phyloP scores from a whole-genome alignment of 1,140 invertebrate species.

The Ceratina calcarata region DNA sequence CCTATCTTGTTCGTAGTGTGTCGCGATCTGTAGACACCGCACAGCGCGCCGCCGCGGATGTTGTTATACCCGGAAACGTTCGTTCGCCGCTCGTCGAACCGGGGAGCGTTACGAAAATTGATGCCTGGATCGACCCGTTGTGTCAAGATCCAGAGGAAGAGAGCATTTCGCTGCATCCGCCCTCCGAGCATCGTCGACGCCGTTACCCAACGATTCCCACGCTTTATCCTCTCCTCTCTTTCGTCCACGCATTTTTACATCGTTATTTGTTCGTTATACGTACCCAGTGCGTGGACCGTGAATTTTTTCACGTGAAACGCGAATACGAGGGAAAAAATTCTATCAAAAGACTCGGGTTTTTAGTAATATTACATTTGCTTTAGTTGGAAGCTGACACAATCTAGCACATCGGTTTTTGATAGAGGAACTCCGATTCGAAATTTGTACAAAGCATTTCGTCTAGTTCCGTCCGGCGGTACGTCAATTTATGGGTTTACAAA shows the following conservation, averaged over 20 bases:
- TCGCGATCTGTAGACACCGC: conserved; percentile 43
- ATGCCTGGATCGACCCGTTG: conserved; percentile 51
- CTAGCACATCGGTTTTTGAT: no score
- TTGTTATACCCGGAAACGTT: conserved; percentile 53
- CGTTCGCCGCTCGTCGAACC: conserved; percentile 57
- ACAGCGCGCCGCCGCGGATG: conserved; percentile 40
- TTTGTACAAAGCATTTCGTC: no score
- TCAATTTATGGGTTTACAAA: no score
- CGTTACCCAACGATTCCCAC: neutral
- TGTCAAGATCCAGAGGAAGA: conserved; percentile 37
- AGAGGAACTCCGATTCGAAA: no score
- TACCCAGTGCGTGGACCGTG: neutral
- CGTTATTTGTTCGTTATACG: neutral
- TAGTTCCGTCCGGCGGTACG: no score
- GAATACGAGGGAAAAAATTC: no score
- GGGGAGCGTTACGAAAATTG: conserved; percentile 58
- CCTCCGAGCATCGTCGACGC: neutral
- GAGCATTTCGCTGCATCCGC: conserved; percentile 25
- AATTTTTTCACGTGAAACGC: no score
- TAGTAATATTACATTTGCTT: no score
- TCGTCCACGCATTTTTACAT: neutral
- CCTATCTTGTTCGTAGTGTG: conserved; percentile 60
- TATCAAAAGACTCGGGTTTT: no score
- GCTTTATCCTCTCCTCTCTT: neutral
- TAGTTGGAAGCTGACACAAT: no score